phyloP scores from a whole-genome alignment of 2,113 vertebrate species.

The Peromyscus leucopus region DNA sequence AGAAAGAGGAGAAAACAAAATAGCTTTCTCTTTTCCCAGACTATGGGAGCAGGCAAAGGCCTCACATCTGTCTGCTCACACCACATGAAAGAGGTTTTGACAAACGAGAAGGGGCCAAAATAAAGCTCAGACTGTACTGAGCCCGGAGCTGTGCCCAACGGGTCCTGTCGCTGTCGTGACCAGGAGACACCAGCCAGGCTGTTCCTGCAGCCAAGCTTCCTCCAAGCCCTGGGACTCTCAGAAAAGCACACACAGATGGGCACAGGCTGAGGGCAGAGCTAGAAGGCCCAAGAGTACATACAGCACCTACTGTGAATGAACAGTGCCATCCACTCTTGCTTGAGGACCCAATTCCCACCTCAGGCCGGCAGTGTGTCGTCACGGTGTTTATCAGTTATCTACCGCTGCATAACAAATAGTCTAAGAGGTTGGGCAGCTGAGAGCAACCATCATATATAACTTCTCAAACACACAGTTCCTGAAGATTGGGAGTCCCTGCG shows the following conservation, averaged over 20 bases:
- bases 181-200: slow-evolving; percentile 82
- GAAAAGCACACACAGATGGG: background rate
- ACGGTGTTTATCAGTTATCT: background rate
- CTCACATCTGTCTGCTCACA: slow-evolving; percentile 87
- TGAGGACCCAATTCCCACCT: background rate
- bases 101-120: slow-evolving; percentile 82
- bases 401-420: background rate
- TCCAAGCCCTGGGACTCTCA: background rate
- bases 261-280: background rate
- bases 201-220: slow-evolving; percentile 70
- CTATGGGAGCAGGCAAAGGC: slow-evolving; percentile 85
- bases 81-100: slow-evolving; percentile 88
- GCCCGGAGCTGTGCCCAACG: slow-evolving; percentile 75
- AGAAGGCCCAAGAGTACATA: background rate
- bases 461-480: background rate
- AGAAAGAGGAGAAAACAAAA: slow-evolving; percentile 81
- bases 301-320: fast-evolving
- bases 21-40: slow-evolving; percentile 84
- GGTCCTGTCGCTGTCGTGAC: slow-evolving; percentile 53
- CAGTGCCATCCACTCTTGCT: background rate
- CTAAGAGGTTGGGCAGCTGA: background rate
- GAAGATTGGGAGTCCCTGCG: no score
- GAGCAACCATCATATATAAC: background rate
- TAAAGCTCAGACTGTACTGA: slow-evolving; percentile 84
- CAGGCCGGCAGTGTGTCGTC: background rate